Percentiles rank a stretch among this genome's conserved stretches.
Evolutionary conservation across 2,113 vertebrate genomes (phyloP).

Genomic region (Epinephelus lanceolatus): DNA sequence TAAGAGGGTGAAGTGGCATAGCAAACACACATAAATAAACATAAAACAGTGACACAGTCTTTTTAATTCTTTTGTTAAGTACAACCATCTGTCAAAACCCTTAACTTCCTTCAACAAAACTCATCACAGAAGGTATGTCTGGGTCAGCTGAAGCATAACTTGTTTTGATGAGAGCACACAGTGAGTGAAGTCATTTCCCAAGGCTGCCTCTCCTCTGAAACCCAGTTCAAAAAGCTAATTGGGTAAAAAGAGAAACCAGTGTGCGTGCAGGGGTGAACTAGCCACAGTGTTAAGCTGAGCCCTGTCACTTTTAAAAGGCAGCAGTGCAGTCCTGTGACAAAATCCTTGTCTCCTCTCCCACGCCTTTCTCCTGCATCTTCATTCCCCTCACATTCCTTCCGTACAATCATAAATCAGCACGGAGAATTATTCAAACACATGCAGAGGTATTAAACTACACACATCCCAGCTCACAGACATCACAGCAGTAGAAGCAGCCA

Average conservation of each 20-base stretch:
- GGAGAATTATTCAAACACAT: slow-evolving; percentile 24
- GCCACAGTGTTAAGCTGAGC: slow-evolving; percentile 14
- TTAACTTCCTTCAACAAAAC: slow-evolving; percentile 45
- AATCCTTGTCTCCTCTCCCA: slow-evolving; percentile 26
- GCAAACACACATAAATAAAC: slow-evolving; percentile 69
- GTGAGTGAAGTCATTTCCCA: slow-evolving; percentile 54
- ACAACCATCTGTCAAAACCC: slow-evolving; percentile 40
- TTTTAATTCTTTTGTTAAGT: slow-evolving; percentile 33
- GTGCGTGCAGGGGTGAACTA: slow-evolving; percentile 28
- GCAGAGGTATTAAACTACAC: slow-evolving; percentile 48
- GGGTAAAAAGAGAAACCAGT: slow-evolving; percentile 53
- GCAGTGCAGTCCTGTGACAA: slow-evolving; percentile 48
- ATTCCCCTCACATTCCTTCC: slow-evolving; percentile 32
- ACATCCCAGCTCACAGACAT: slow-evolving; percentile 53
- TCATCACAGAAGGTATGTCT: slow-evolving; percentile 49
- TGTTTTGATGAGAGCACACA: slow-evolving; percentile 43
- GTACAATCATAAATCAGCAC: slow-evolving; percentile 46
- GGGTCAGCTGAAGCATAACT: slow-evolving; percentile 49
- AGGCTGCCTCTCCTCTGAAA: slow-evolving; percentile 42
- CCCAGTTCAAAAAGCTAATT: slow-evolving; percentile 46
- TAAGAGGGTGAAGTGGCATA: slow-evolving; percentile 48
- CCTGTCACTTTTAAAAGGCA: slow-evolving; percentile 54
- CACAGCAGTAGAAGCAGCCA: slow-evolving; percentile 70
- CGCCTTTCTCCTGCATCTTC: slow-evolving; percentile 20
- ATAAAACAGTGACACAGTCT: slow-evolving; percentile 46